Evolutionary conservation across 2,113 vertebrate genomes (phyloP), one percentile per base, ranked within the genome.

Genomic region (Tragelaphus scriptus): DNA sequence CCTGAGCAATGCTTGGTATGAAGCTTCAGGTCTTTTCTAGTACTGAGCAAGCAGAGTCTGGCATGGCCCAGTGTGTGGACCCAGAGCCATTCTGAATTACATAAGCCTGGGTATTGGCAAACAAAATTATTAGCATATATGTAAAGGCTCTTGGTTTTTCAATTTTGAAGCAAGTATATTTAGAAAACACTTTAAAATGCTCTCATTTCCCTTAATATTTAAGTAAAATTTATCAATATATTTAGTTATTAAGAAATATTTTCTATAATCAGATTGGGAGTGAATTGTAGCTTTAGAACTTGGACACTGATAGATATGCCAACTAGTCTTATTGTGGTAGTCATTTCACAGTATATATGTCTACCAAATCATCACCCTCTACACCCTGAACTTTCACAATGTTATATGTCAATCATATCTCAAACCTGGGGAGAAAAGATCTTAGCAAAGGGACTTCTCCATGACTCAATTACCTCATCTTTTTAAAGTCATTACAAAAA

Each of bases 201-300:
- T 82, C 55, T 88, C 23, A 94, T 80, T 80, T 94, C 40, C 28
- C 94, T 85, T 75, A 85, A 44, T n/a, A 59, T 84, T 95, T 90
- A 65, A 92, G 53, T 90, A 91, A 19, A 51, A 63, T 51, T 90
- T 94, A 25, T 19, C 59, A 88, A 28, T 2, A 2, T 53, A 47
- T 56, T 65, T 90, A 81, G n/a, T 44, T 91, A 19, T 81, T 80
- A 44, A 86, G 88, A 77, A 30, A 26, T 59, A 91, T 65, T 81
- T 71, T 96, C 40, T 84, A 25, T 1, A 75, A 30, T 59, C 65
- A 56, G 21, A 81, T 17, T 28, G 80, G 28, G 51, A 91, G 91
- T 93, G 68, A 95, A 87, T 87, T 26, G 12, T 87, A 47, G 51
- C 61, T 90, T 86, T 92, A 92, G 58, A 96, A 94, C 7, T 91